Evolutionary conservation across 2,113 vertebrate genomes (phyloP).

Genomic region (Coregonus clupeaformis): DNA sequence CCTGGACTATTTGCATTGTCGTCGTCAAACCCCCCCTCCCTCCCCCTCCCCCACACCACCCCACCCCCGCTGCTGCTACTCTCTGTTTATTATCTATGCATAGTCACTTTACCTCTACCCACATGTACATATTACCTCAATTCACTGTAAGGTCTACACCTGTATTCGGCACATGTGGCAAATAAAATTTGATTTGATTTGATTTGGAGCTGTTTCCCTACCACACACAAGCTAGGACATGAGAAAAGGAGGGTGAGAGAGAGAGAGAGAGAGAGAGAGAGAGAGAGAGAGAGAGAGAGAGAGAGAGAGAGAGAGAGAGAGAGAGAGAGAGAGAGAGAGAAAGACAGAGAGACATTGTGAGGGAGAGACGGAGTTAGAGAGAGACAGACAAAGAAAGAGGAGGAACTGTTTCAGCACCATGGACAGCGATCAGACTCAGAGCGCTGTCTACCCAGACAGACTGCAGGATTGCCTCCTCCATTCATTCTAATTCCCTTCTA

Average conservation of each 20-base stretch:
- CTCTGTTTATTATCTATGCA: no score
- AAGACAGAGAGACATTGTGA: not conserved
- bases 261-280: constrained; percentile 15
- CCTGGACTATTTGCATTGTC: no score
- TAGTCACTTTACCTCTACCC: no score
- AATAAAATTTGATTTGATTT: no score
- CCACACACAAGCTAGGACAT: not conserved
- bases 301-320: not conserved
- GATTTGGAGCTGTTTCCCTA: not conserved
- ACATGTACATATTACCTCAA: no score
- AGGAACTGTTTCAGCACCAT: not conserved
- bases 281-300: constrained; percentile 7
- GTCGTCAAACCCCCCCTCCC: no score
- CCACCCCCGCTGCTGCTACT: no score
- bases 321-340: constrained; percentile 28
- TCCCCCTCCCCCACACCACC: no score
- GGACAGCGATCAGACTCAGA: not conserved
- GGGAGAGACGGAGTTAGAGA: not conserved
- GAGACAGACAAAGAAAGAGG: not conserved
- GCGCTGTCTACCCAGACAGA: not conserved
- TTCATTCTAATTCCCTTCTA: constrained; percentile 2
- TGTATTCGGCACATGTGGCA: no score
- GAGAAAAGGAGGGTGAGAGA: not conserved
- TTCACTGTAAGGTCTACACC: no score
- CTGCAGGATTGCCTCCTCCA: constrained; percentile 16